phyloP scores from a whole-genome alignment of 2,113 vertebrate species.

The Ageneiosus marmoratus region DNA sequence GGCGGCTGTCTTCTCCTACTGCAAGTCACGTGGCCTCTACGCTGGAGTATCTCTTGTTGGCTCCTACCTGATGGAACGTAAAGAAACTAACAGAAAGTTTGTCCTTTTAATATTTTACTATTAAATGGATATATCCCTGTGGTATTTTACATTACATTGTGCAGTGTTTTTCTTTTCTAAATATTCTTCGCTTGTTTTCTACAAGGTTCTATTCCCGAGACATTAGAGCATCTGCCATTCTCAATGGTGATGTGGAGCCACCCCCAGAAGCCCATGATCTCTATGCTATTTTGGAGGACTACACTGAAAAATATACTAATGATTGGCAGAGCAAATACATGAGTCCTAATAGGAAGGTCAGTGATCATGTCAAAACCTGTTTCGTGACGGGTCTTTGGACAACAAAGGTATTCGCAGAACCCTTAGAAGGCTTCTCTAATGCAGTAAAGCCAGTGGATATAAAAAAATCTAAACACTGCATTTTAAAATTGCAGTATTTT shows the following conservation, averaged over 20 bases:
- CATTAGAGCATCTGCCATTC: constrained; percentile 86
- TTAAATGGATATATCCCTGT: background rate
- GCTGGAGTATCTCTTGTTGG: constrained; percentile 93
- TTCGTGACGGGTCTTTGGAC: background rate
- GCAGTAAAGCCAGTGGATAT: background rate
- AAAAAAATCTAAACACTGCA: background rate
- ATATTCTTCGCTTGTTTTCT: background rate
- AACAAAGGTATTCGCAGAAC: background rate
- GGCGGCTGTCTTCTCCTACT: constrained; percentile 92
- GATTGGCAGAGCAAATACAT: constrained; percentile 70
- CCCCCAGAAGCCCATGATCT: constrained; percentile 83
- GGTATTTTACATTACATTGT: background rate
- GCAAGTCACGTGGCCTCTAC: constrained; percentile 89
- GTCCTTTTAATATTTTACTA: constrained; percentile 40
- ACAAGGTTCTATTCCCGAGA: constrained; percentile 85
- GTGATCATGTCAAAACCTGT: background rate
- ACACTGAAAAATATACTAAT: constrained; percentile 81
- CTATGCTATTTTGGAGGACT: constrained; percentile 83
- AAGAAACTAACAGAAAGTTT: constrained; percentile 96
- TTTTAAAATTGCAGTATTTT: background rate
- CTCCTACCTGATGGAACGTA: constrained; percentile 90
- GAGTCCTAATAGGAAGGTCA: constrained; percentile 48
- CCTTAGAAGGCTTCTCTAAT: background rate
- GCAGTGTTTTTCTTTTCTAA: background rate
- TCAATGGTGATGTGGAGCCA: constrained; percentile 85